Percentiles rank a stretch among this genome's conserved stretches.
Conservation (phyloP, 2,113 vertebrate genomes). For the Cygnus buccinator region DNA sequence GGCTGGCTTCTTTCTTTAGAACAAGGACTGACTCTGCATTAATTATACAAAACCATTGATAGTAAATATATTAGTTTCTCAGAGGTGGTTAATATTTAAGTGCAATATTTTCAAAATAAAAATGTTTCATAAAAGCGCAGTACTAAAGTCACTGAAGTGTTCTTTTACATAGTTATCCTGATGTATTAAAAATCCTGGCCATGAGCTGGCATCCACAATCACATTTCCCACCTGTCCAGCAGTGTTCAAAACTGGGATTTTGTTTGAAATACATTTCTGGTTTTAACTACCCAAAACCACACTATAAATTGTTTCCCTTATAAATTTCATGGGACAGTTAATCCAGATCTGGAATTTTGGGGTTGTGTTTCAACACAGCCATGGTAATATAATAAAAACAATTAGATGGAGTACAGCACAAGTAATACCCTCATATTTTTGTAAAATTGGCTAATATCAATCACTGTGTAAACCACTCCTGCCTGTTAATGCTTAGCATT, state of each 20-base stretch:
- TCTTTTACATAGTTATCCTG: neutral
- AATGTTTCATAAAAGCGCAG: neutral
- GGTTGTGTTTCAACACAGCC: neutral
- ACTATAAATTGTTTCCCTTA: slow-evolving; percentile 6
- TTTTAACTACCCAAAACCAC: neutral
- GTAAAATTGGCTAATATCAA: slow-evolving; percentile 8
- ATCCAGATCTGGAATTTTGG: slow-evolving; percentile 32
- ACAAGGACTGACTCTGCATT: neutral
- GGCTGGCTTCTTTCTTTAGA: slow-evolving; percentile 6
- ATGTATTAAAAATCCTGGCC: neutral
- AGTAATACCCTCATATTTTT: neutral
- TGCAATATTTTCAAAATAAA: neutral
- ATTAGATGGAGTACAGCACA: slow-evolving; percentile 1
- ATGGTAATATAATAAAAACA: slow-evolving; percentile 38
- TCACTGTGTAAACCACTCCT: neutral
- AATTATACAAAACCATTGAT: neutral
- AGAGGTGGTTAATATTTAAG: neutral
- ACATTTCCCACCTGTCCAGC: slow-evolving; percentile 36
- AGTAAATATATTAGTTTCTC: slow-evolving; percentile 6
- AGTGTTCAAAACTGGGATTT: slow-evolving; percentile 24
- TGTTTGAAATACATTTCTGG: slow-evolving; percentile 18
- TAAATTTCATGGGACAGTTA: slow-evolving; percentile 35
- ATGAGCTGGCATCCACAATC: neutral
- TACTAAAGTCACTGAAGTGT: neutral
- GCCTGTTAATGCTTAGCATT: slow-evolving; percentile 21